Evolutionary conservation across 2,797 vertebrate species (phyloP), one percentile per base, ranked within the genome.

Genomic region (Chaenodraco wilsoni): DNA sequence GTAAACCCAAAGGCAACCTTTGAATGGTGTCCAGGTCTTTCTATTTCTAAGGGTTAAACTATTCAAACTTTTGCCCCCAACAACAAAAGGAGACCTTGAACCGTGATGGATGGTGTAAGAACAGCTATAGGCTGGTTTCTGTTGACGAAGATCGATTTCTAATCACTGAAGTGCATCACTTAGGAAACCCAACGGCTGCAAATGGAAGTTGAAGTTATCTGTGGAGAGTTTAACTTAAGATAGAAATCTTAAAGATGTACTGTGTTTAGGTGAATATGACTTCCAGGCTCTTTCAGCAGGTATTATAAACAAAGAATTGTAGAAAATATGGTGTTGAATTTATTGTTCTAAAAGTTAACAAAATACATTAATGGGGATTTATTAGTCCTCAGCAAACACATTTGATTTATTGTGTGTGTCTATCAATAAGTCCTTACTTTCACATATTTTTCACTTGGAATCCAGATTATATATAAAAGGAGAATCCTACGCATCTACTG

Each of bases 101-200:
- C 43, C 70, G 17, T 50, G 41, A 15, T 54, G 43, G n/a, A 51
- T 16, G 11, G 15, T 52, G 2, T 5, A 41, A 45, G 37, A 49
- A 52, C 17, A 58, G 65, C 57, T 75, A 51, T 57, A 57, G 72
- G 72, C 81, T 82, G 75, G 60, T 65, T 54, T 48, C 64, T 68
- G 49, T 17, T 66, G 55, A 65, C 8, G 31, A 37, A 37, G 33
- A 37, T 37, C 2, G 43, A 58, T 59, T 57, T 9, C 57, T 17
- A 51, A 68, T 82, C 67, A 58, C 44, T 19, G 33, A 27, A 40
- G 62, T 9, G 2, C 14, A 64, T 51, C 54, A 59, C 52, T 72
- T 54, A 74, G 64, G 50, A 76, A 82, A 76, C 19, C 19, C 15
- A 13, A 45, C 59, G 67, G 54, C 75, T 54, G 61, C 50, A 63